Evolutionary conservation across 2,113 vertebrate genomes (phyloP).

Genomic region (Cyprinodon brontotheroides): DNA sequence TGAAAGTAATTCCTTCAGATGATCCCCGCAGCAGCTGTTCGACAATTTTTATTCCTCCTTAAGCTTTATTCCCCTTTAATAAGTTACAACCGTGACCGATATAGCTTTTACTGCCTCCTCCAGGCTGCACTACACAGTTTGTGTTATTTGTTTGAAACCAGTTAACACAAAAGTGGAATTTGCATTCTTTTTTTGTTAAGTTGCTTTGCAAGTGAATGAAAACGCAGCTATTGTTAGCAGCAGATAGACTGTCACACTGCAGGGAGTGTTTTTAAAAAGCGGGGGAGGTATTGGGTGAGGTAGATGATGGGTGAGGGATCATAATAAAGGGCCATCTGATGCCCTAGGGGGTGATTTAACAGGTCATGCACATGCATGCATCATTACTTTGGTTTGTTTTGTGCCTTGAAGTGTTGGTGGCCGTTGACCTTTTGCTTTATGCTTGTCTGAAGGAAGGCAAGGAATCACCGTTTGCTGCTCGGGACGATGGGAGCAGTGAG

Average conservation of each 20-base stretch:
- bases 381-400: constrained; percentile 18
- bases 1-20: not conserved
- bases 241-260: constrained; percentile 4
- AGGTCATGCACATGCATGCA: constrained; percentile 62
- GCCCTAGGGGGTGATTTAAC: constrained; percentile 56
- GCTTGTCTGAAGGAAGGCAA: not conserved
- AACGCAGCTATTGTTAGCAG: constrained; percentile 3
- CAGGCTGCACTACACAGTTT: not conserved
- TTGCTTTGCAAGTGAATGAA: constrained; percentile 1
- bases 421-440: constrained; percentile 45
- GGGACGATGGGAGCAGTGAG: constrained; percentile 11
- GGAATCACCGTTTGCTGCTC: constrained; percentile 9
- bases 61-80: not conserved
- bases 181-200: not conserved
- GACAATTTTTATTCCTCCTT: not conserved
- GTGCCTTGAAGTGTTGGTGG: constrained; percentile 18
- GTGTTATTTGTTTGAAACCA: not conserved
- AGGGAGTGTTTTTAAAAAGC: constrained; percentile 1
- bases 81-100: not conserved
- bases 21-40: not conserved
- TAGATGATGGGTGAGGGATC: not conserved
- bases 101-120: not conserved
- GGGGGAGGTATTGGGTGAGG: not conserved
- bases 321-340: constrained; percentile 24
- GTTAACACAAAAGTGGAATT: not conserved